phyloP scores from a whole-genome alignment of 2,113 vertebrate genomes.

The Phylloscopus trochilus region DNA sequence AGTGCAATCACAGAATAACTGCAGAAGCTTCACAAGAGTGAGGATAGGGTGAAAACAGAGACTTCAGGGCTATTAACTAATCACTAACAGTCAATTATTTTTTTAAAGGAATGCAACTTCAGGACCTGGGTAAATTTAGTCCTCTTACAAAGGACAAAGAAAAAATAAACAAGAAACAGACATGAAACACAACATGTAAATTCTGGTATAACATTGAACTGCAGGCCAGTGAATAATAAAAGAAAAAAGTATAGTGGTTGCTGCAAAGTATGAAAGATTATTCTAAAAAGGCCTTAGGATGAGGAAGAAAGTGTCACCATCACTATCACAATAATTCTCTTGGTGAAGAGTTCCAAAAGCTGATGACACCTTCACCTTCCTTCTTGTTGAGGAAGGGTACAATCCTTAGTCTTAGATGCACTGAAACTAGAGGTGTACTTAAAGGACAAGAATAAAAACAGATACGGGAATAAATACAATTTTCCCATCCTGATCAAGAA shows the following conservation, averaged over 20 bases:
- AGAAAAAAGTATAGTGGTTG: not conserved
- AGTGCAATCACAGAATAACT: not conserved
- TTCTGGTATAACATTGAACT: not conserved
- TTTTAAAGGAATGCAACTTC: not conserved
- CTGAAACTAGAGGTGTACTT: not conserved
- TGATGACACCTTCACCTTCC: not conserved
- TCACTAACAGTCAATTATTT: not conserved
- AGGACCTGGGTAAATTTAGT: not conserved
- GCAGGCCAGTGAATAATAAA: not conserved
- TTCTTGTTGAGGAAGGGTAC: not conserved
- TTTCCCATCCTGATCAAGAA: not conserved
- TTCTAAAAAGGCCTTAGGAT: not conserved
- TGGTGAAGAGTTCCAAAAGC: not conserved
- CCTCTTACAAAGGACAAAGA: not conserved
- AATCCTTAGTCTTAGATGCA: not conserved
- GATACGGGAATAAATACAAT: fast-evolving
- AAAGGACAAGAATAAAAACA: not conserved
- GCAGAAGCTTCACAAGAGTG: not conserved
- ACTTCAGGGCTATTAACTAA: not conserved
- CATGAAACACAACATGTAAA: not conserved
- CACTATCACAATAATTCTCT: not conserved
- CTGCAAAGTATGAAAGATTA: not conserved
- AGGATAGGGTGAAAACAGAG: not conserved
- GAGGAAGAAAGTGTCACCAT: not conserved
- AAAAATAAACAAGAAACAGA: not conserved